These are phyloP conservation scores for Passer montanus DNA, from an alignment of 2,113 vertebrate genomes.

Conservation along the genomic window DNA sequence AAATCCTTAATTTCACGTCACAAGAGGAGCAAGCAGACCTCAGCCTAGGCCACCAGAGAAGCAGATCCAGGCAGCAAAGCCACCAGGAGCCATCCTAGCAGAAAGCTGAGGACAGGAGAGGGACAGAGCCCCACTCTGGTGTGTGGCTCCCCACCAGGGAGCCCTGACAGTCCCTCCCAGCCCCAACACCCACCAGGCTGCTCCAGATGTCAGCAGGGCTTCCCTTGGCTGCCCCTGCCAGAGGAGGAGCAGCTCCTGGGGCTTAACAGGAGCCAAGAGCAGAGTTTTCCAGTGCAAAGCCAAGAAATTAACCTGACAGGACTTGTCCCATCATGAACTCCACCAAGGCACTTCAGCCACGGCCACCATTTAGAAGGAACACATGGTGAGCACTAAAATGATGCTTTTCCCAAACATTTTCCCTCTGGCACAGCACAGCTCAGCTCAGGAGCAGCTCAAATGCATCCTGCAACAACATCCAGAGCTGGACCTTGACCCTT, in stretches of 20 bases:
- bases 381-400: rapidly evolving
- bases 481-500: neutral
- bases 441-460: neutral
- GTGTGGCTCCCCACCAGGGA: neutral
- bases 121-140: neutral
- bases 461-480: neutral
- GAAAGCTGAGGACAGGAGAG: neutral
- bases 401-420: neutral
- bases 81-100: neutral
- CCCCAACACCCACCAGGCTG: neutral
- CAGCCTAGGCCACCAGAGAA: neutral
- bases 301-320: neutral
- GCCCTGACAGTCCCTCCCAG: neutral
- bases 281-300: neutral
- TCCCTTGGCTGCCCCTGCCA: neutral
- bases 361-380: rapidly evolving
- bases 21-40: neutral
- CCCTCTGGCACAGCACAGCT: neutral
- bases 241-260: neutral
- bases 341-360: neutral
- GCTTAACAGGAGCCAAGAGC: neutral
- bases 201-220: neutral
- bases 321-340: neutral
- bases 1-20: neutral
- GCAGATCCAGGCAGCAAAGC: neutral